phyloP scores from a whole-genome alignment of 2,888 invertebrate genomes.

The Brenthis daphne region DNA sequence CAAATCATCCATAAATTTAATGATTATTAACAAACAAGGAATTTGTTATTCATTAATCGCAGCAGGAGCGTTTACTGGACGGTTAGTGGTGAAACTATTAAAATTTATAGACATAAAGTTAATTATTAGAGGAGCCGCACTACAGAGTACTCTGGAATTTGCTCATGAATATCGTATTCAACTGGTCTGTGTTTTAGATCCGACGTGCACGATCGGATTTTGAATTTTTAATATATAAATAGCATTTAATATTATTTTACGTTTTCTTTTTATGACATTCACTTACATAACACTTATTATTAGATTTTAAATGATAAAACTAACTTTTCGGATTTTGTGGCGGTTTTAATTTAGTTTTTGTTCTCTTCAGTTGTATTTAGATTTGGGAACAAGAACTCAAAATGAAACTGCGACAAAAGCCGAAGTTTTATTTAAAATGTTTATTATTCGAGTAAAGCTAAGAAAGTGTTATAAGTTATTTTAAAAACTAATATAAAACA shows the following conservation, averaged over 20 bases:
- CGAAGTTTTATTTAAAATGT: too few species aligned
- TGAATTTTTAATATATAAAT: not conserved
- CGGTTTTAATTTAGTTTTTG: too few species aligned
- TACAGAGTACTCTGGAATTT: slow-evolving; percentile 29
- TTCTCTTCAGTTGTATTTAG: too few species aligned
- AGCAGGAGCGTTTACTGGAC: slow-evolving; percentile 29
- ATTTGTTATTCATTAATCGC: slow-evolving; percentile 33
- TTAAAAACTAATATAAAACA: too few species aligned
- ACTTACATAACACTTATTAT: too few species aligned
- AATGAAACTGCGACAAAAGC: too few species aligned
- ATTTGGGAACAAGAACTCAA: too few species aligned
- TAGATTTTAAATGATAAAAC: too few species aligned
- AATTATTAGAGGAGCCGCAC: slow-evolving; percentile 31
- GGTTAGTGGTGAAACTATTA: slow-evolving; percentile 34
- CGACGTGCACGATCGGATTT: slow-evolving; percentile 21
- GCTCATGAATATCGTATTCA: slow-evolving; percentile 34
- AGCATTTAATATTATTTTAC: not conserved
- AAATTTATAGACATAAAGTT: slow-evolving; percentile 37
- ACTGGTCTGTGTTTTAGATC: slow-evolving; percentile 24
- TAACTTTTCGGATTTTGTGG: too few species aligned
- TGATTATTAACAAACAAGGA: slow-evolving; percentile 20
- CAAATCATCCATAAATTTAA: not conserved
- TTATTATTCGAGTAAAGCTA: too few species aligned
- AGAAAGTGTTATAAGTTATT: too few species aligned
- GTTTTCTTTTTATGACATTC: too few species aligned